Conservation (phyloP, 2,888 invertebrate species). For the Nomada fucata region DNA sequence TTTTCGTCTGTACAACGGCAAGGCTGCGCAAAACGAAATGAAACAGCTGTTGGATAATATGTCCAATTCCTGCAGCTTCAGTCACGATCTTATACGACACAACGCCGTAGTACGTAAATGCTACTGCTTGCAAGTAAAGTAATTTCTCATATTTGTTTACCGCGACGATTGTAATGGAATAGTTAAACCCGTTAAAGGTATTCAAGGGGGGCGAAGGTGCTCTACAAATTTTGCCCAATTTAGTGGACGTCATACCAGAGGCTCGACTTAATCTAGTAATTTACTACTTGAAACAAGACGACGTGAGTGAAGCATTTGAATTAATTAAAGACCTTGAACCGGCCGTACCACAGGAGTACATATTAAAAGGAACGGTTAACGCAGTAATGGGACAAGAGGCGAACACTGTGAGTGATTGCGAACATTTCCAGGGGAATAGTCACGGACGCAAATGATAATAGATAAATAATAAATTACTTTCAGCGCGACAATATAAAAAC, state of each 20-base stretch:
- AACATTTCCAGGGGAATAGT: too few species aligned
- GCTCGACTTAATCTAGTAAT: slow-evolving; percentile 98
- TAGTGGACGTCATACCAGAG: slow-evolving; percentile 98
- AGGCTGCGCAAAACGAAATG: slow-evolving; percentile 96
- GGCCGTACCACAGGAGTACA: slow-evolving; percentile 97
- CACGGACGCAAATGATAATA: background rate
- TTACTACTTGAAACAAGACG: slow-evolving; percentile 95
- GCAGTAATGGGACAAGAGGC: slow-evolving; percentile 96
- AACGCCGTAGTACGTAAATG: slow-evolving; percentile 90
- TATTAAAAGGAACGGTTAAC: slow-evolving; percentile 97
- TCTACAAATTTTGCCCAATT: slow-evolving; percentile 94
- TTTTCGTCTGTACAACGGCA: slow-evolving; percentile 95
- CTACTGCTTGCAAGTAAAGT: background rate
- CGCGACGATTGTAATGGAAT: background rate
- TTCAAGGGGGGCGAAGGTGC: slow-evolving; percentile 97
- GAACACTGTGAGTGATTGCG: slow-evolving; percentile 89
- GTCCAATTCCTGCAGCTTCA: slow-evolving; percentile 89
- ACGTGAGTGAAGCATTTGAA: slow-evolving; percentile 94
- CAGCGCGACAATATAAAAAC: slow-evolving; percentile 97
- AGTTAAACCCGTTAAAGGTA: slow-evolving; percentile 82
- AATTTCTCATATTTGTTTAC: background rate
- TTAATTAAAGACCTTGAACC: slow-evolving; percentile 96
- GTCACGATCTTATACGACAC: slow-evolving; percentile 96
- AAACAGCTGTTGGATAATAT: slow-evolving; percentile 91
- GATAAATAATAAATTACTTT: slow-evolving; percentile 33